Evolutionary conservation across 2,113 vertebrate species (phyloP).

Genomic region (Chiloscyllium plagiosum): DNA sequence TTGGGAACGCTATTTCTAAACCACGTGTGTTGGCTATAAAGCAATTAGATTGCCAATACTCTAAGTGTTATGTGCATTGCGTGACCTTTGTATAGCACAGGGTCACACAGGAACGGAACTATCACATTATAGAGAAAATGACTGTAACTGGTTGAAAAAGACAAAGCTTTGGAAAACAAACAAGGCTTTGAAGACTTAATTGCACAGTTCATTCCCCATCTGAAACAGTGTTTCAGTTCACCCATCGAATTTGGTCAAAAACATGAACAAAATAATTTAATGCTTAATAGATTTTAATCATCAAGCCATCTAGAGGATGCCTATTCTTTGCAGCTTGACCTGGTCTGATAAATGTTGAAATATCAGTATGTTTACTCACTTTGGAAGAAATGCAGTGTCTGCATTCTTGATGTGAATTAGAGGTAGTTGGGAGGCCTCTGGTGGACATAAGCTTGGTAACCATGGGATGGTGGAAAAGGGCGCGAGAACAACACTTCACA

Average conservation of each 20-base stretch:
- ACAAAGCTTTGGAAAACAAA: not conserved
- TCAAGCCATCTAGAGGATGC: not conserved
- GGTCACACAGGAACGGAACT: too few species aligned
- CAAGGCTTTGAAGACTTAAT: not conserved
- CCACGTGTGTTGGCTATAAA: too few species aligned
- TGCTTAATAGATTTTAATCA: not conserved
- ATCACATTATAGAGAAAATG: too few species aligned
- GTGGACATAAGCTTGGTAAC: slow-evolving; percentile 1
- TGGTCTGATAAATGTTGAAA: not conserved
- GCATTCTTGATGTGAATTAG: not conserved
- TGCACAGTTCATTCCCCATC: not conserved
- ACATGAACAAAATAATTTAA: not conserved
- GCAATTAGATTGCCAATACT: too few species aligned
- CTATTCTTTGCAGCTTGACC: not conserved
- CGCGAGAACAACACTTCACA: not conserved
- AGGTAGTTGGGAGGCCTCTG: slow-evolving; percentile 28
- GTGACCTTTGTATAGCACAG: too few species aligned
- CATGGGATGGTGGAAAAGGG: not conserved
- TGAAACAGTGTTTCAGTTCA: not conserved
- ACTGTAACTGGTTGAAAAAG: not conserved
- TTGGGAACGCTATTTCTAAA: too few species aligned
- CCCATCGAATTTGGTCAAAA: not conserved
- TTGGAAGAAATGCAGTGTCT: not conserved
- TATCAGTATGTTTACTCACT: not conserved
- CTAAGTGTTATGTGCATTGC: too few species aligned